Conservation (phyloP, 1,140 invertebrate genomes). For the Tetramorium alpestre region DNA sequence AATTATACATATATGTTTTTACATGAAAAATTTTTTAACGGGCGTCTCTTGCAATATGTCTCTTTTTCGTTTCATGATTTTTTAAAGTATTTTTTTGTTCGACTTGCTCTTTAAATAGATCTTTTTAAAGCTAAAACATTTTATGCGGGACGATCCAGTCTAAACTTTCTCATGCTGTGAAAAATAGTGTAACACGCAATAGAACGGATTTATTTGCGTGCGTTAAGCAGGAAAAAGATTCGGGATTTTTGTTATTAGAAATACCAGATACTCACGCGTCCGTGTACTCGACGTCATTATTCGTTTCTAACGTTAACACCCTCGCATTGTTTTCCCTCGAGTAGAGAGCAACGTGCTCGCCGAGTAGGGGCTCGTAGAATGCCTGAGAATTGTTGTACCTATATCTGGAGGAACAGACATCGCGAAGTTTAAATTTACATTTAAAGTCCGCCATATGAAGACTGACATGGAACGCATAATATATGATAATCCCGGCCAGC, state of each 20-base stretch:
- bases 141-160: neutral
- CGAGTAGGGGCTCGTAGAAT: conserved; percentile 82
- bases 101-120: neutral
- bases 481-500: conserved; percentile 39
- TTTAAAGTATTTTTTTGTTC: neutral
- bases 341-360: conserved; percentile 81
- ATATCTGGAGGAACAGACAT: conserved; percentile 44
- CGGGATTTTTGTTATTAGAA: neutral
- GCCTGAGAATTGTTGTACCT: conserved; percentile 75
- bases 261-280: conserved; percentile 65
- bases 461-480: conserved; percentile 40
- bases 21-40: too few species aligned
- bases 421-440: conserved; percentile 47
- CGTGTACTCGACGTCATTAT: conserved; percentile 63
- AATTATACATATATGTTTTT: too few species aligned
- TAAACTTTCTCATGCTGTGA: neutral
- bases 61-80: neutral
- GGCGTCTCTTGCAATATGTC: neutral
- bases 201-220: neutral
- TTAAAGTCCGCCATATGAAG: conserved; percentile 44
- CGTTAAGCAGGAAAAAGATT: neutral
- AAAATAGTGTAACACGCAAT: neutral
- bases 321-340: conserved; percentile 77
- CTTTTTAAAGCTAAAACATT: neutral
- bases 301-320: conserved; percentile 60